Base-by-base conservation (phyloP, 1,140 invertebrate species). In the Colletes latitarsis region DNA sequence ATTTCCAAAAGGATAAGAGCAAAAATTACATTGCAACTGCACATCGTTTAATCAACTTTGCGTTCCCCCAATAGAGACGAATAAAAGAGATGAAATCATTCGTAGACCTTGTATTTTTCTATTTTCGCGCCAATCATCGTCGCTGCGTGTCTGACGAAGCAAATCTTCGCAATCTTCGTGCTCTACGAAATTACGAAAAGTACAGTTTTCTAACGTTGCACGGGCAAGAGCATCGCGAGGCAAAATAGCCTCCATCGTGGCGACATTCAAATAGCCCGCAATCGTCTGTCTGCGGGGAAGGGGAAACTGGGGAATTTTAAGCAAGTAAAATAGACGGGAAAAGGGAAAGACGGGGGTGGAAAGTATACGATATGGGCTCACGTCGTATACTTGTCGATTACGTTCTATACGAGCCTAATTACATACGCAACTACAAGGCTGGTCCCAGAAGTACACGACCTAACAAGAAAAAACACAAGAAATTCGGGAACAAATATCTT, bases 351-450 rank as follows among this genome's bases (percentile, higher is more conserved):
- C 53, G n/a, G 73, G 39, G 2, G 30, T 30, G 30, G 77, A 78
- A 78, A 72, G 69, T 78, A 55, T 5, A 39, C 46, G 68, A 78
- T 72, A 64, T 6, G 5, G 17, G 60, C 72, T 64, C 69, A 49
- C 46, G n/a, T n/a, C n/a, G n/a, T n/a, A n/a, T n/a, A n/a, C n/a
- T 17, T 58, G 66, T 64, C 69, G 60, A 78, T 73, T 78, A 64
- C 77, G 57, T 30, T 53, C 49, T 55, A 78, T 78, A 72, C 77
- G 39, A 19, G 6, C 39, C 43, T 78, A 73, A 78, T 78, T 64
- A 69, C 69, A 14, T 19, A 15, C 10, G 77, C 77, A 55, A 73
- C 73, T 46, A 30, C 2, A 2, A 30, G 30, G 30, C 1, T 30
- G 2, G 0, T 30, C 30, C 30, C 30, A 30, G 30, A 30, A 30